phyloP scores from a whole-genome alignment of 2,888 invertebrate species.

The Drosophila diplacantha region DNA sequence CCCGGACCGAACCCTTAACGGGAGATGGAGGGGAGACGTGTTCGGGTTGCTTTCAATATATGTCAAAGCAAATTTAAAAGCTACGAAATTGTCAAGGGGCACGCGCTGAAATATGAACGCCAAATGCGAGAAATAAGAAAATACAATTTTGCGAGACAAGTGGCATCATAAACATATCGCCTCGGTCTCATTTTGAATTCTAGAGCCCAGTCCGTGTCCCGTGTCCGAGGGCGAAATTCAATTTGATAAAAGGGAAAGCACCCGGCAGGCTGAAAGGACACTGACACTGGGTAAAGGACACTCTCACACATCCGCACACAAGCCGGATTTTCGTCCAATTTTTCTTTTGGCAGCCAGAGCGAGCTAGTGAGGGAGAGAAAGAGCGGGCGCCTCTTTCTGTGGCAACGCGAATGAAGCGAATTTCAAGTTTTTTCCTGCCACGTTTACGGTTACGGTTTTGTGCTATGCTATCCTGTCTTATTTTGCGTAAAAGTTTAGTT shows the following conservation, averaged over 20 bases:
- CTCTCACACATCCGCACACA: conserved; percentile 7
- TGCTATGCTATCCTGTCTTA: conserved; percentile 17
- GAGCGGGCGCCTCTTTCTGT: conserved; percentile 44
- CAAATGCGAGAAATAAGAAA: conserved; percentile 29
- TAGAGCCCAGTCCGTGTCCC: conserved; percentile 52
- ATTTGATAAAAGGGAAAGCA: conserved; percentile 53
- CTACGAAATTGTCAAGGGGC: conserved; percentile 31
- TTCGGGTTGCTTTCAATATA: conserved; percentile 35
- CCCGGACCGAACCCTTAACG: conserved; percentile 15
- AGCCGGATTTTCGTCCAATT: conserved; percentile 6
- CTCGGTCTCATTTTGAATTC: conserved; percentile 36
- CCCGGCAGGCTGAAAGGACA: conserved; percentile 30
- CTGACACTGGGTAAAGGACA: conserved; percentile 12
- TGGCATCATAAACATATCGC: conserved; percentile 47
- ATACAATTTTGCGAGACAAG: conserved; percentile 53
- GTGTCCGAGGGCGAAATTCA: conserved; percentile 60
- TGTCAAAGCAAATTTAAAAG: conserved; percentile 55
- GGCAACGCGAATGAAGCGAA: conserved; percentile 44
- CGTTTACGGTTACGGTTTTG: conserved; percentile 26
- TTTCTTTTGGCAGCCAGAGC: conserved; percentile 32
- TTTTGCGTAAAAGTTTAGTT: conserved; percentile 57
- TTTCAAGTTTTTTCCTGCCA: conserved; percentile 42
- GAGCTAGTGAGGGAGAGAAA: background rate
- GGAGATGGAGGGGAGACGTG: conserved; percentile 17
- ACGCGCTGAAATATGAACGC: conserved; percentile 56